Evolutionary conservation across 1,140 invertebrate genomes (phyloP).

Genomic region (Drosophila ohnishii): DNA sequence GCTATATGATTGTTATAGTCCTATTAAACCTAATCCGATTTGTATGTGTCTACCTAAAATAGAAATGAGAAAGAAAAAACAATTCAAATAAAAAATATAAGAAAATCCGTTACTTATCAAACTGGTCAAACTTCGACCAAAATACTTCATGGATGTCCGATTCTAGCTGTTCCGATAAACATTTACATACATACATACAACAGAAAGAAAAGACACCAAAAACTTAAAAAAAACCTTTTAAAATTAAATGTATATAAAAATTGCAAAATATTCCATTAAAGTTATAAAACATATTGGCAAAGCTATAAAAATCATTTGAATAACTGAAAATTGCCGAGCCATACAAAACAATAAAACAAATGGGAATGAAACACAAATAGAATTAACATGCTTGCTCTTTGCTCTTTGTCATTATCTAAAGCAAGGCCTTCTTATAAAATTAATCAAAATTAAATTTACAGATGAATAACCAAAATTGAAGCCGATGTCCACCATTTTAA

Average conservation of each 20-base stretch:
- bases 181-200: background rate
- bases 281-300: background rate
- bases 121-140: background rate
- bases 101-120: background rate
- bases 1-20: too few relatives aligned
- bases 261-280: background rate
- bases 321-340: background rate
- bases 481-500: background rate
- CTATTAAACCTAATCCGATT: too few relatives aligned
- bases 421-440: too few relatives aligned
- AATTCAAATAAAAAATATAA: too few relatives aligned
- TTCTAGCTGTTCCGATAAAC: background rate
- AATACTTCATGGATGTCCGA: background rate
- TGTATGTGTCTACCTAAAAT: too few relatives aligned
- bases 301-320: background rate
- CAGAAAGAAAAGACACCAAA: too few relatives aligned
- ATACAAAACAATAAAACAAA: background rate
- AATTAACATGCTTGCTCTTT: slow-evolving; percentile 2
- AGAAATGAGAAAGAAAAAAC: too few relatives aligned
- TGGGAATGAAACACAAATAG: slow-evolving; percentile 7
- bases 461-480: background rate
- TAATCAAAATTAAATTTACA: too few relatives aligned
- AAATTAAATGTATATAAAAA: background rate
- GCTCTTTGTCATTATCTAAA: slow-evolving; percentile 6
- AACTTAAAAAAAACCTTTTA: background rate